A percentile compares a stretch with the other conserved stretches of the same genome.
These are phyloP conservation scores for Threskiornis aethiopicus DNA, from an alignment of 2,797 vertebrate species.

Conservation along the genomic window DNA sequence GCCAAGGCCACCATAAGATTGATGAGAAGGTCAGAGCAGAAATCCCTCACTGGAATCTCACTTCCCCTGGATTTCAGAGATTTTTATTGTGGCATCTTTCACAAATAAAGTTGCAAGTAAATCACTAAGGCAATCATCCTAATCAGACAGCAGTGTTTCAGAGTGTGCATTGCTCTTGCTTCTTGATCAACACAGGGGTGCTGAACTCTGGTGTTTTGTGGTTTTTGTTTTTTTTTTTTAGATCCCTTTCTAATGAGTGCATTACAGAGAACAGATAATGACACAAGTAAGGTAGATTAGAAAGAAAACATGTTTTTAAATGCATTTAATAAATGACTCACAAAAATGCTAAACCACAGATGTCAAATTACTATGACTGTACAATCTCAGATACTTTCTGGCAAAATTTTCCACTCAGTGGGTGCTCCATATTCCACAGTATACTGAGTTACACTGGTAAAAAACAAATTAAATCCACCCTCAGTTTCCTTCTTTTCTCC, in stretches of 20 bases:
- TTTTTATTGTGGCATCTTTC: background rate
- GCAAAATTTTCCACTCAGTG: background rate
- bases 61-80: background rate
- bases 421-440: background rate
- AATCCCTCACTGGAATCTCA: background rate
- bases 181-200: background rate
- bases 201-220: background rate
- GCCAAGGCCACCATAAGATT: background rate
- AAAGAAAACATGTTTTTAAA: constrained; percentile 29
- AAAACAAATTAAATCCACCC: background rate
- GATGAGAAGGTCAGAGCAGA: background rate
- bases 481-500: background rate
- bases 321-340: constrained; percentile 39
- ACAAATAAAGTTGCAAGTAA: background rate
- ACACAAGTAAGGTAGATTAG: constrained; percentile 10
- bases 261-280: background rate
- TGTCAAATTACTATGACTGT: constrained; percentile 20
- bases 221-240: background rate
- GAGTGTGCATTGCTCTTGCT: background rate
- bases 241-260: background rate
- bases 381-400: background rate
- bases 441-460: background rate
- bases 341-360: background rate
- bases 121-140: background rate
- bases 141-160: background rate